Base-by-base conservation (phyloP, 2,888 invertebrate genomes). In the Oeneis ivallda region DNA sequence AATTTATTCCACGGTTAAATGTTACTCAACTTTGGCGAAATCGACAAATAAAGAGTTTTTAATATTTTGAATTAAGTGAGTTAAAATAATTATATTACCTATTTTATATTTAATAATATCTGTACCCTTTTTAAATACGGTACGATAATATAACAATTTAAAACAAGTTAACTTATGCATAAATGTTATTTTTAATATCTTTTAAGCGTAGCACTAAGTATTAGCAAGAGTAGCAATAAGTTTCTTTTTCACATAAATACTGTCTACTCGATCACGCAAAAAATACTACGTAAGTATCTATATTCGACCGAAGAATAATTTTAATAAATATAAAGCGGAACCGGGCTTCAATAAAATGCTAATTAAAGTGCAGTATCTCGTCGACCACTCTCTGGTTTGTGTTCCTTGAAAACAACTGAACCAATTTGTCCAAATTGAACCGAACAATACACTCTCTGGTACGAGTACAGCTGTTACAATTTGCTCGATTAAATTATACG, bases 321-420 rank as follows among this genome's bases (percentile, higher is more conserved):
- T 47, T 9, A 47, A 15, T 45, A 17, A 47, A 47, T 15, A 47
- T 47, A 47, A 47, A 47, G 47, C 45, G 8, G 15, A 17, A 15
- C 9, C 15, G 7, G 17, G 17, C 47, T 45, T 47, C 47, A 17
- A 47, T 47, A 9, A 47, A 47, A 47, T 47, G 47, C 47, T 17
- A 47, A 47, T 47, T 47, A 47, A 47, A 47, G 47, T 47, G 47
- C 47, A 47, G 47, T 17, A 17, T 47, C 47, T 17, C 47, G 47
- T 47, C 47, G 17, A 17, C 47, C 8, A 17, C 17, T 17, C 47
- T 47, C 47, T 47, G 17, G 17, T 17, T 15, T 47, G 47, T 47
- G 47, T 47, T 47, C 15, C 47, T 17, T 47, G 47, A 15, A 47
- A 47, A 47, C 47, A 47, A 47, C 47, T 47, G 47, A 17, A 47